Evolutionary conservation across 1,140 invertebrate genomes (phyloP).

Genomic region (Battus philenor): DNA sequence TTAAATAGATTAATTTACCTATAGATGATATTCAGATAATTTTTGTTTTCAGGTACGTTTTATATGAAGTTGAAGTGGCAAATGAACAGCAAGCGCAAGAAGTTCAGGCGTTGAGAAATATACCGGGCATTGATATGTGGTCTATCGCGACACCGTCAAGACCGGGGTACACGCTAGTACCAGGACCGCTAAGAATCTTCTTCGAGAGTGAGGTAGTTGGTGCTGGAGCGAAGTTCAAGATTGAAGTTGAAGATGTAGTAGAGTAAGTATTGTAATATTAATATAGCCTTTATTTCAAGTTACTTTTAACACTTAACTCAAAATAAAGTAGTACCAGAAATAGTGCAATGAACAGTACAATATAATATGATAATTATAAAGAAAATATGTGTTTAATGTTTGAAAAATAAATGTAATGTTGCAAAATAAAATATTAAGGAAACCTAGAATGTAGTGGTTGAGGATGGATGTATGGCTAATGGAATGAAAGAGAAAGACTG

Average conservation of each 20-base stretch:
- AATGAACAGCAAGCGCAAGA: constrained; percentile 23
- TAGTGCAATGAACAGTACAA: too few relatives aligned
- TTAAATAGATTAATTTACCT: too few relatives aligned
- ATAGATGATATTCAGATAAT: too few relatives aligned
- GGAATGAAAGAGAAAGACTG: too few relatives aligned
- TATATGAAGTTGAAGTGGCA: constrained; percentile 32
- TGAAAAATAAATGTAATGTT: too few relatives aligned
- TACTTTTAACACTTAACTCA: not conserved
- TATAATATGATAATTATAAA: too few relatives aligned
- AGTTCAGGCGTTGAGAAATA: constrained; percentile 25
- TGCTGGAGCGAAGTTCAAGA: constrained; percentile 23
- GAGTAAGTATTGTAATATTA: constrained; percentile 31
- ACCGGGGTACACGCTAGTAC: constrained; percentile 32
- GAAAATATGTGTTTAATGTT: too few relatives aligned
- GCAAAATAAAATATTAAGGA: too few relatives aligned
- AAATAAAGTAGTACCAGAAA: too few relatives aligned
- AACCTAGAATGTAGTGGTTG: too few relatives aligned
- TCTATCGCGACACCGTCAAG: constrained; percentile 23
- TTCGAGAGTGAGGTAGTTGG: constrained; percentile 27
- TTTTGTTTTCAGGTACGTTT: constrained; percentile 25
- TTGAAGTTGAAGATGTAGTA: constrained; percentile 36
- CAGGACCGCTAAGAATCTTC: constrained; percentile 16
- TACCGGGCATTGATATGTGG: constrained; percentile 37
- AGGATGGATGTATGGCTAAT: too few relatives aligned
- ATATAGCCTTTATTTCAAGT: not conserved